Evolutionary conservation across 2,113 vertebrate genomes (phyloP).

Genomic region (Onychostoma macrolepis): DNA sequence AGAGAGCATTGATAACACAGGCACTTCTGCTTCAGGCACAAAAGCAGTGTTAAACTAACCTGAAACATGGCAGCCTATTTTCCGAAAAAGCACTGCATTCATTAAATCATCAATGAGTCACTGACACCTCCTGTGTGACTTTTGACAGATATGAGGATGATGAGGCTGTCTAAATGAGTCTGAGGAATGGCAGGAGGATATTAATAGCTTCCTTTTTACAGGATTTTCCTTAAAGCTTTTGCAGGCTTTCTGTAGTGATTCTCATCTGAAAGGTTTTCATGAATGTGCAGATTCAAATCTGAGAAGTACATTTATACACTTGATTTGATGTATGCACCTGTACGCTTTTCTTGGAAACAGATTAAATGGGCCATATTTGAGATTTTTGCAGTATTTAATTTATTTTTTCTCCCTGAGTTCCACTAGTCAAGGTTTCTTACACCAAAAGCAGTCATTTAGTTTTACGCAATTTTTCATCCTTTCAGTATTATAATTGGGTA

Average conservation of each 20-base stretch:
- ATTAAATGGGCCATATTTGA: background rate
- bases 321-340: background rate
- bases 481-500: background rate
- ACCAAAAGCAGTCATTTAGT: background rate
- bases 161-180: conserved; percentile 35
- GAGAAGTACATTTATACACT: background rate
- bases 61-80: conserved; percentile 28
- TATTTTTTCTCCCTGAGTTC: background rate
- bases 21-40: conserved; percentile 29
- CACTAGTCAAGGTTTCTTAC: background rate
- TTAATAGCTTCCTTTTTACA: conserved; percentile 30
- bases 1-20: conserved; percentile 38
- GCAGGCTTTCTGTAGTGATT: conserved; percentile 1
- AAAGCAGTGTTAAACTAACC: conserved; percentile 35
- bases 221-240: conserved; percentile 21
- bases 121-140: conserved; percentile 34
- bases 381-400: background rate
- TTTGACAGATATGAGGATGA: conserved; percentile 29
- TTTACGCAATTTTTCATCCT: background rate
- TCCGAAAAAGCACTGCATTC: conserved; percentile 18
- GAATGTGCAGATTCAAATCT: conserved; percentile 21
- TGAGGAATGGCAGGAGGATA: conserved; percentile 35
- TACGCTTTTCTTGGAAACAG: background rate
- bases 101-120: conserved; percentile 44
- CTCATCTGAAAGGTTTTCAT: conserved; percentile 14